Base-by-base conservation (phyloP, 2,797 vertebrate genomes). In the Bradypus variegatus region DNA sequence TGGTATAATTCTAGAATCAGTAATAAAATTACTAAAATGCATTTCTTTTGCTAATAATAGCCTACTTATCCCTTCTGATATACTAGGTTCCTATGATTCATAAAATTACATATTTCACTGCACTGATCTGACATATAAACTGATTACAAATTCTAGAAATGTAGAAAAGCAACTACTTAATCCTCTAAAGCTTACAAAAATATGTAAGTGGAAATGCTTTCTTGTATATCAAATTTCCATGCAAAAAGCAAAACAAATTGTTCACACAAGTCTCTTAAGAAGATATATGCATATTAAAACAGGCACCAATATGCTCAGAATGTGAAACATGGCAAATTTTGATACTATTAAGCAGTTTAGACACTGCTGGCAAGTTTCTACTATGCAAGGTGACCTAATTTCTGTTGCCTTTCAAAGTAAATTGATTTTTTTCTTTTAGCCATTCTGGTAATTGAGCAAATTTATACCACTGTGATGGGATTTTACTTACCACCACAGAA, bases 381-480 rank as follows among this genome's bases (percentile, higher is more conserved):
- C 94, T 95, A 96, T 96, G 93, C 92, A 97, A 97, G 83, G 85
- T 96, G 97, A 98, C 97, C 96, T 97, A 96, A 97, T 97, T 97
- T 97, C 95, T 97, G 93, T 53, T 94, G 93, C 91, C 97, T 98
- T 98, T 97, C 96, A 95, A 95, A 31, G 87, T 94, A 97, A 97
- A 97, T 97, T 97, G 95, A 96, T 96, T 93, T 94, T 94, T 29
- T 65, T 90, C 96, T 96, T 96, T 97, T 97, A 97, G 97, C 95
- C 95, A 64, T 96, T 97, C 97, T 98, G 96, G 97, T 98, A 98
- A 98, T 97, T 97, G 97, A 98, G 97, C 97, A 97, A 98, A 98
- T 97, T 97, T 97, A 97, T 96, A 96, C 94, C 97, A 97, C 96
- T 96, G 96, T 94, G 97, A 97, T 97, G 97, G 94, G 96, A 97